Evolutionary conservation across 2,797 vertebrate species (phyloP).

Genomic region (Sus cebifrons): DNA sequence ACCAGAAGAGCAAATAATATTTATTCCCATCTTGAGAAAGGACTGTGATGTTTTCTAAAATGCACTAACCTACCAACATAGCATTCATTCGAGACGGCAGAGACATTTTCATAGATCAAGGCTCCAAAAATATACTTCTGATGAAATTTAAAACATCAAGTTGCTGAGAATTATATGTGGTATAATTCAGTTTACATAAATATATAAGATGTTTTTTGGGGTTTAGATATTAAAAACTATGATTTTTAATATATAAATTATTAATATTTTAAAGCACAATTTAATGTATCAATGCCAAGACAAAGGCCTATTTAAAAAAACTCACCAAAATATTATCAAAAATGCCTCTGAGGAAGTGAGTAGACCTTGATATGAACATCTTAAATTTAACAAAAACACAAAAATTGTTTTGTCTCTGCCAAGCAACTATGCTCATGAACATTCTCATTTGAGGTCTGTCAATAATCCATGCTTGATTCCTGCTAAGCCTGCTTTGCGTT

Average conservation of each 20-base stretch:
- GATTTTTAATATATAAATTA: not conserved
- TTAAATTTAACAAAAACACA: constrained; percentile 7
- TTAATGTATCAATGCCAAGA: not conserved
- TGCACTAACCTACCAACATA: not conserved
- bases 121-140: not conserved
- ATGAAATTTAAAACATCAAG: constrained; percentile 9
- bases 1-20: not conserved
- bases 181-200: not conserved
- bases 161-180: not conserved
- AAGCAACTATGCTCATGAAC: not conserved
- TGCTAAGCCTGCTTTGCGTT: not conserved
- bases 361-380: not conserved
- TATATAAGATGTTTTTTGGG: not conserved
- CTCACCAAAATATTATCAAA: not conserved
- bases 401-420: constrained; percentile 8
- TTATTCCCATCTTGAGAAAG: not conserved
- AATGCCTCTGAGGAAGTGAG: not conserved
- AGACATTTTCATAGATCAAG: not conserved
- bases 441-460: not conserved
- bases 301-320: not conserved
- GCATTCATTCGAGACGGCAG: not conserved
- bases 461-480: not conserved
- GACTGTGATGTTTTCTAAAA: not conserved
- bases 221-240: not conserved
- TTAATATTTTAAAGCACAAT: not conserved